Percentiles rank a stretch among this genome's conserved stretches.
Evolutionary conservation across 2,113 vertebrate species (phyloP).

Genomic region (Machaerirhynchus nigripectus): DNA sequence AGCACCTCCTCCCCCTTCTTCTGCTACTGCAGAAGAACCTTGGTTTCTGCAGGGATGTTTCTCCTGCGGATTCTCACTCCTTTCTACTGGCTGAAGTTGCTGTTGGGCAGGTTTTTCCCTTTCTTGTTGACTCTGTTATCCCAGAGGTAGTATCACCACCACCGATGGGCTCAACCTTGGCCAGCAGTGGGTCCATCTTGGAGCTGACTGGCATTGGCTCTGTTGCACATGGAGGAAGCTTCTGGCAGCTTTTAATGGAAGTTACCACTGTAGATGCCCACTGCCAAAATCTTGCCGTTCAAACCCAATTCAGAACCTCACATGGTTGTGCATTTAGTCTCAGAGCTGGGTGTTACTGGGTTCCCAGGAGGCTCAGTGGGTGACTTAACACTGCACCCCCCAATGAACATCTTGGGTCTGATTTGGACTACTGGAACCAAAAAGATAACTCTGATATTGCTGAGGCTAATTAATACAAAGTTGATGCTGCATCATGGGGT

Average conservation of each 20-base stretch:
- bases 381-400: not conserved
- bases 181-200: not conserved
- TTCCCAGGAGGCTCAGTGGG: not conserved
- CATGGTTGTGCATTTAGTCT: not conserved
- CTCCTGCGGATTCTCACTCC: not conserved
- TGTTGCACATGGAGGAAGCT: not conserved
- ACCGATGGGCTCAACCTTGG: rapidly evolving
- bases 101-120: not conserved
- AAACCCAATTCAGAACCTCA: not conserved
- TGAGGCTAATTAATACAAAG: not conserved
- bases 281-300: not conserved
- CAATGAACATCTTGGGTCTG: not conserved
- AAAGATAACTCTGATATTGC: not conserved
- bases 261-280: rapidly evolving
- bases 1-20: not conserved
- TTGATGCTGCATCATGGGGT: not conserved
- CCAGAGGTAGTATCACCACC: not conserved
- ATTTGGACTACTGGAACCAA: not conserved
- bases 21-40: not conserved
- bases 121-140: not conserved
- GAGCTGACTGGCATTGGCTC: not conserved
- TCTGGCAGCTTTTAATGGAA: not conserved
- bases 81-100: not conserved
- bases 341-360: not conserved
- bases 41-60: not conserved